phyloP scores from a whole-genome alignment of 2,888 invertebrate species.

The Dryobotodes eremita region DNA sequence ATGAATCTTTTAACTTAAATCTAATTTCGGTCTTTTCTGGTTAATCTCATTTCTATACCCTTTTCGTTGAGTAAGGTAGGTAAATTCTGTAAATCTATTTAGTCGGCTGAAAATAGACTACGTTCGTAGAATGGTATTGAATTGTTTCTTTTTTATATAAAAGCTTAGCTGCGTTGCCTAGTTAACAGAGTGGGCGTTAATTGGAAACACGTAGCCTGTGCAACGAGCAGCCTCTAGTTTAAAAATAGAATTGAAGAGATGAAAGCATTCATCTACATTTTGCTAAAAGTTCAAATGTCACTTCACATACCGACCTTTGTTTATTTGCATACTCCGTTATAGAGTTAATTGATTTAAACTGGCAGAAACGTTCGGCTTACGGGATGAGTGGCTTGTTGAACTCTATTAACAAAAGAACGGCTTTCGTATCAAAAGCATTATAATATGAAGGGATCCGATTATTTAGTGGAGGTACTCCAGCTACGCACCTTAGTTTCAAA shows the following conservation, averaged over 20 bases:
- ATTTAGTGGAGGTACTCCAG: not conserved
- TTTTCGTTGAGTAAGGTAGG: constrained; percentile 26
- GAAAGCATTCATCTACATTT: constrained; percentile 58
- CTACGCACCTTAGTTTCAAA: not conserved
- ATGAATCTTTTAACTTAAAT: constrained; percentile 21
- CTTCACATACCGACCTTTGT: constrained; percentile 32
- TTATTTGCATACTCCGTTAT: constrained; percentile 11
- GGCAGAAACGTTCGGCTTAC: constrained; percentile 11
- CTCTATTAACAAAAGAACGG: constrained; percentile 20
- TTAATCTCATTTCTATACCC: constrained; percentile 38
- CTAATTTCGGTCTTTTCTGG: constrained; percentile 19
- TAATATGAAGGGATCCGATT: constrained; percentile 10
- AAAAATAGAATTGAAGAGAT: constrained; percentile 73
- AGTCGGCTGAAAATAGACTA: constrained; percentile 36
- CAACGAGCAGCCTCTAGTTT: constrained; percentile 71
- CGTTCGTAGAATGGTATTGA: constrained; percentile 38
- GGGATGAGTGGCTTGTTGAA: constrained; percentile 33
- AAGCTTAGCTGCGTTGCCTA: constrained; percentile 60
- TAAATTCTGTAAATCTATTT: constrained; percentile 32
- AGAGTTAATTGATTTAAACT: constrained; percentile 9
- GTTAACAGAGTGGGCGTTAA: constrained; percentile 71
- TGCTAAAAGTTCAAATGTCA: constrained; percentile 42
- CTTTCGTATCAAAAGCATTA: constrained; percentile 33
- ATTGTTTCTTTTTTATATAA: constrained; percentile 63
- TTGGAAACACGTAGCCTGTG: constrained; percentile 77